Evolutionary conservation across 2,797 vertebrate genomes (phyloP).

Genomic region (Naso thynnoides): DNA sequence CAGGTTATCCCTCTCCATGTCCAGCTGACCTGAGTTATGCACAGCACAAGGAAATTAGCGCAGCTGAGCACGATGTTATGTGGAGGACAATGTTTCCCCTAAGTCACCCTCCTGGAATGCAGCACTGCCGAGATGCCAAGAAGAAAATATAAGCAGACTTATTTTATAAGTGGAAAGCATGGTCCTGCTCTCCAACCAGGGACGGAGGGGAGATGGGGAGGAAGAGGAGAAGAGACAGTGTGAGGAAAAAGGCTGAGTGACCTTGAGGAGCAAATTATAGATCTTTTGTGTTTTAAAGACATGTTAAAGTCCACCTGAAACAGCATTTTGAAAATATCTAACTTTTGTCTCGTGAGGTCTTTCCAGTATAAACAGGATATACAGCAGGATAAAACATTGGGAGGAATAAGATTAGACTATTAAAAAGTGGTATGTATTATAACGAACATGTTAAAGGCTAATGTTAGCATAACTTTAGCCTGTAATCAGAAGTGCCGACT

Average conservation of each 20-base stretch:
- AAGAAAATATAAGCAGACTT: conserved; percentile 76
- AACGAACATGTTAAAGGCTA: too few relatives aligned
- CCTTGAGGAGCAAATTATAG: conserved; percentile 31
- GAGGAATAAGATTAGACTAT: too few relatives aligned
- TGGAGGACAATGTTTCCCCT: conserved; percentile 84
- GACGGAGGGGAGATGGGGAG: conserved; percentile 2
- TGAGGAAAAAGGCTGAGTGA: conserved; percentile 20
- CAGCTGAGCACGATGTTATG: conserved; percentile 61
- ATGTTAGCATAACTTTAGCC: too few relatives aligned
- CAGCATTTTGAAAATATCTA: too few relatives aligned
- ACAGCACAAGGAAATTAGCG: conserved; percentile 43
- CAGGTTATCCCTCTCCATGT: conserved; percentile 24
- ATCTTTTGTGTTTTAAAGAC: conserved; percentile 31
- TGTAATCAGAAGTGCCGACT: too few relatives aligned
- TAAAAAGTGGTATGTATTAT: too few relatives aligned
- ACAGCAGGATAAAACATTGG: too few relatives aligned
- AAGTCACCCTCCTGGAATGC: conserved; percentile 87
- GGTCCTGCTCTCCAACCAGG: conserved; percentile 71
- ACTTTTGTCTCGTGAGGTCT: too few relatives aligned
- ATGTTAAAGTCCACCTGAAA: too few relatives aligned
- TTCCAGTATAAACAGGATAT: too few relatives aligned
- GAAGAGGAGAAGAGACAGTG: conserved; percentile 20
- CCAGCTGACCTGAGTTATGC: conserved; percentile 54
- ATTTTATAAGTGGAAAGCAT: conserved; percentile 82
- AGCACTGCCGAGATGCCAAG: conserved; percentile 81